phyloP scores from a whole-genome alignment of 2,888 invertebrate species.

The Nasonovia ribisnigri region DNA sequence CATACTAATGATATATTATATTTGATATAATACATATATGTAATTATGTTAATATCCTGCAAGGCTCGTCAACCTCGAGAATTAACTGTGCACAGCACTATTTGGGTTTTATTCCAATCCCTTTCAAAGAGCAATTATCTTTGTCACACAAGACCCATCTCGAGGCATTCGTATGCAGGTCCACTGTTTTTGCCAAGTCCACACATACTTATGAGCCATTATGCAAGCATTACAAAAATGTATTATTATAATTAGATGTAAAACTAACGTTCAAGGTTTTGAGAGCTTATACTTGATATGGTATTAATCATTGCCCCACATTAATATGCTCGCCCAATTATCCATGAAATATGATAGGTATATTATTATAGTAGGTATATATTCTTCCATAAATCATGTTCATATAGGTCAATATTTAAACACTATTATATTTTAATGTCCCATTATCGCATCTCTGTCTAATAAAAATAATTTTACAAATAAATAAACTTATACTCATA shows the following conservation, averaged over 20 bases:
- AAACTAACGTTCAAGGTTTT: neutral
- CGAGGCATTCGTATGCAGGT: neutral
- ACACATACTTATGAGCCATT: neutral
- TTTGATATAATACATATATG: neutral
- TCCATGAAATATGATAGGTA: neutral
- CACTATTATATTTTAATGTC: neutral
- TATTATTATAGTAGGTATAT: neutral
- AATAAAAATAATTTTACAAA: neutral
- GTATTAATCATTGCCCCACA: neutral
- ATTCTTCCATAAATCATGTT: neutral
- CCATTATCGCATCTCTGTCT: neutral
- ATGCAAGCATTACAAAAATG: neutral
- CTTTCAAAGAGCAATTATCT: slow-evolving; percentile 37
- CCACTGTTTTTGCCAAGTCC: neutral
- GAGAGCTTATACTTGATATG: neutral
- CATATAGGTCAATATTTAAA: neutral
- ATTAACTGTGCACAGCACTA: neutral
- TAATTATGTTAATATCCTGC: slow-evolving; percentile 3
- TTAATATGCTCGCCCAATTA: neutral
- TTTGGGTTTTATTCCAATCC: neutral
- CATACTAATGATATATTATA: slow-evolving; percentile 17
- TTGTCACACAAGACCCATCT: neutral
- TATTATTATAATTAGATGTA: neutral
- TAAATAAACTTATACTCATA: neutral
- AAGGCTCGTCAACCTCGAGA: neutral